These are phyloP conservation scores for Nemapogon koenigi DNA, from an alignment of 2,888 invertebrate genomes.

Conservation along the genomic window DNA sequence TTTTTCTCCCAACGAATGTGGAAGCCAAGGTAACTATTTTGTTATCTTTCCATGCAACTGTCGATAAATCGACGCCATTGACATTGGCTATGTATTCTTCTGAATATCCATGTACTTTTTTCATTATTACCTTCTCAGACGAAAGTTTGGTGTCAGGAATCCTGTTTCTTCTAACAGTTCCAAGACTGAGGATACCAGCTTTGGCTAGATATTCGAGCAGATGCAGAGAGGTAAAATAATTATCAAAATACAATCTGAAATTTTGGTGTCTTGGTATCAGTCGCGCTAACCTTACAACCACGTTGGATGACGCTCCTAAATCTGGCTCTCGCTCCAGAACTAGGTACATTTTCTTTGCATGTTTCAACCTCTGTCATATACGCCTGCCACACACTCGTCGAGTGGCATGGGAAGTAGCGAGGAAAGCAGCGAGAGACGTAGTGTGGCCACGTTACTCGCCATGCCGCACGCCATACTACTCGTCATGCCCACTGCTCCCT, in stretches of 20 bases:
- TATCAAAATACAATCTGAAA: slow-evolving; percentile 17
- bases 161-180: slow-evolving; percentile 22
- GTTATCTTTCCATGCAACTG: slow-evolving; percentile 20
- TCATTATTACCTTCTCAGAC: slow-evolving; percentile 19
- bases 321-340: no score
- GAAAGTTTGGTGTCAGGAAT: slow-evolving; percentile 22
- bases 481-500: no score
- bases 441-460: no score
- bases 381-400: no score
- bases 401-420: no score
- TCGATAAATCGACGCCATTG: slow-evolving; percentile 15
- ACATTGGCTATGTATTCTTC: slow-evolving; percentile 17
- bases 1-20: slow-evolving; percentile 17
- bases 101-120: slow-evolving; percentile 18
- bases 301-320: slow-evolving; percentile 20
- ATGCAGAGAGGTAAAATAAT: slow-evolving; percentile 17
- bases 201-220: slow-evolving; percentile 15
- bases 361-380: no score
- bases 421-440: no score
- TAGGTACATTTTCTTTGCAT: no score
- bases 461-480: no score
- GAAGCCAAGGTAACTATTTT: slow-evolving; percentile 19
- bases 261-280: slow-evolving; percentile 17
- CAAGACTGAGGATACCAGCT: slow-evolving; percentile 15
- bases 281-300: slow-evolving; percentile 18